Base-by-base conservation (phyloP, 1,140 invertebrate genomes). In the Fopius arisanus region DNA sequence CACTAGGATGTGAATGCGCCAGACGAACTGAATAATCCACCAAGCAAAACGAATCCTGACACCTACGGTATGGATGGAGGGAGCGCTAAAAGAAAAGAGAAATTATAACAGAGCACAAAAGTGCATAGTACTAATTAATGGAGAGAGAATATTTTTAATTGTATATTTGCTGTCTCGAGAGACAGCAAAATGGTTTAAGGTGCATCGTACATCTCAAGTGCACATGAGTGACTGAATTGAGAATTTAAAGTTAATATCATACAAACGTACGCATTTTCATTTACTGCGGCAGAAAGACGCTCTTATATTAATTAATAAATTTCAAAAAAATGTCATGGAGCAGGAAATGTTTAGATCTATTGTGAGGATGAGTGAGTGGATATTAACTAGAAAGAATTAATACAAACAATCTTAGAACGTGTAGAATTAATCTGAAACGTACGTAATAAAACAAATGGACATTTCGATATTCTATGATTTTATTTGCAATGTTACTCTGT, bases 1-100 rank as follows among this genome's bases (percentile, higher is more conserved):
- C 54, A 71, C 26, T 63, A 43, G 28, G 68, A 59, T 59, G 19
- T 59, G 54, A 59, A 48, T 48, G 43, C 43, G n/a, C 43, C 43
- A 10, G 33, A 37, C 43, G 5, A 48, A 19, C 43, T 48, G 43
- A 48, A 19, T 48, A 19, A 48, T 16, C 16, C 16, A n/a, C 43
- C 43, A 48, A 48, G 3, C 43, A 48, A 12, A 48, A 43, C 9
- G 12, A 43, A 48, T 14, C 43, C 43, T 19, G n/a, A 48, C 43
- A 48, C 43, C 43, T 48, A 48, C 14, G 14, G 16, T 5, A 48
- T 19, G 43, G 43, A 48, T 48, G 43, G 43, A 7, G 16, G 43
- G 16, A n/a, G 43, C 43, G n/a, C 7, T 6, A 12, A 48, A 48
- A 7, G 16, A 48, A 48, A 48, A 48, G 43, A 48, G 43, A 48